phyloP scores from a whole-genome alignment of 2,113 vertebrate species.

The Kobus ellipsiprymnus region DNA sequence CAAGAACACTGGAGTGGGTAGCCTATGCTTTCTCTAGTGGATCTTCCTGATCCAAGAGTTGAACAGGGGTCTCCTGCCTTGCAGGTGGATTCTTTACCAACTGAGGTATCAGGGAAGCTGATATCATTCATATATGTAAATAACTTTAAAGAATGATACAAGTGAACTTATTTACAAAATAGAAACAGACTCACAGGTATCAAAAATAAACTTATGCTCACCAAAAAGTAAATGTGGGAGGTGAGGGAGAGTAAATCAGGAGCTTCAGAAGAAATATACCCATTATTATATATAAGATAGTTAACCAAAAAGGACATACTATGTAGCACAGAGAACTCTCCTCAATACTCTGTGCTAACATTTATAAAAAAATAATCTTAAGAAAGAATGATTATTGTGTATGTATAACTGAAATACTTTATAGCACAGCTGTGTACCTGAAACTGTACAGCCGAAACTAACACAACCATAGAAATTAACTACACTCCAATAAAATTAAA shows the following conservation, averaged over 20 bases:
- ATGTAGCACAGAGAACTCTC: not conserved
- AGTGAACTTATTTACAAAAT: not conserved
- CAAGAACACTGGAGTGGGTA: not conserved
- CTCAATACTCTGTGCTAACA: not conserved
- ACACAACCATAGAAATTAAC: not conserved
- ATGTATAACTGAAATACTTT: not conserved
- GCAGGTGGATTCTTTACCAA: not conserved
- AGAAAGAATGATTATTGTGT: not conserved
- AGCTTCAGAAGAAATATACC: not conserved
- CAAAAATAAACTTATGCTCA: not conserved
- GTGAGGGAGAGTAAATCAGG: not conserved
- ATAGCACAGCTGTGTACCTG: not conserved
- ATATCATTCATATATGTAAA: not conserved
- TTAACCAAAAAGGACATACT: not conserved
- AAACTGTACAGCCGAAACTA: not conserved
- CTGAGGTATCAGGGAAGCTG: accelerated
- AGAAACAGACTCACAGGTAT: not conserved
- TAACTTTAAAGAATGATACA: not conserved
- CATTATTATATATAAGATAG: not conserved
- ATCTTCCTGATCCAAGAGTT: not conserved
- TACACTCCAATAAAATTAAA: not conserved
- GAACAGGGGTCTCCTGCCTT: not conserved
- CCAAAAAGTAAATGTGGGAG: not conserved
- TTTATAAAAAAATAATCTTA: no score
- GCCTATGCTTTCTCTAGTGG: not conserved